Conservation (phyloP, 1,140 invertebrate species). For the Araneus ventricosus region DNA sequence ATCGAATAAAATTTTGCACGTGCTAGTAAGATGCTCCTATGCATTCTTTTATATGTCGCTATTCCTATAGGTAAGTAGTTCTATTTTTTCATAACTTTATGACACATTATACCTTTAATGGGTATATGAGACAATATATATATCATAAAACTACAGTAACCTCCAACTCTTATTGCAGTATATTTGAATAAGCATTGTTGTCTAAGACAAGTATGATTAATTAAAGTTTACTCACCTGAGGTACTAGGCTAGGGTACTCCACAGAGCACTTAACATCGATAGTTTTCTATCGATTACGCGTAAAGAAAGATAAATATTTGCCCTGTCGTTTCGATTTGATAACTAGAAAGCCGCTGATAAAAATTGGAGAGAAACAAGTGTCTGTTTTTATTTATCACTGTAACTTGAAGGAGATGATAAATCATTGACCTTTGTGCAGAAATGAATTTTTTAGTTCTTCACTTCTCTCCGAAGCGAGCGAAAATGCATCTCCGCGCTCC, state of each 20-base stretch:
- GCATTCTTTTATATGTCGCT: background rate
- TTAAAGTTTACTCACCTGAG: constrained; percentile 31
- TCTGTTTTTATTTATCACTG: constrained; percentile 1
- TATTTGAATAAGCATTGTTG: background rate
- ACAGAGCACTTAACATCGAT: background rate
- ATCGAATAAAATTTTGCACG: background rate
- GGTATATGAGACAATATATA: no score
- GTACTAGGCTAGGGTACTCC: background rate
- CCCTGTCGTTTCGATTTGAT: constrained; percentile 21
- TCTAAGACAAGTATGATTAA: background rate
- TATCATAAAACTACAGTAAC: background rate
- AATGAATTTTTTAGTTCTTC: background rate
- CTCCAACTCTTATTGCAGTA: no score
- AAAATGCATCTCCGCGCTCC: background rate
- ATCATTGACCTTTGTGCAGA: constrained; percentile 40
- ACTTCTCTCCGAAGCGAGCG: background rate
- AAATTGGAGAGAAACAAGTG: constrained; percentile 13
- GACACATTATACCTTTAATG: background rate
- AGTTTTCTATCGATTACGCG: background rate
- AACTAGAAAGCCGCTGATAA: constrained; percentile 11
- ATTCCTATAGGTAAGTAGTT: background rate
- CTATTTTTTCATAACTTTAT: background rate
- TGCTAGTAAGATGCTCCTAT: background rate
- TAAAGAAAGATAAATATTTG: constrained; percentile 42
- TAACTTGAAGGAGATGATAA: constrained; percentile 1